A percentile compares a stretch with the other conserved stretches of the same genome.
Evolutionary conservation across 2,888 invertebrate genomes (phyloP).

Genomic region (Diloba caeruleocephala): DNA sequence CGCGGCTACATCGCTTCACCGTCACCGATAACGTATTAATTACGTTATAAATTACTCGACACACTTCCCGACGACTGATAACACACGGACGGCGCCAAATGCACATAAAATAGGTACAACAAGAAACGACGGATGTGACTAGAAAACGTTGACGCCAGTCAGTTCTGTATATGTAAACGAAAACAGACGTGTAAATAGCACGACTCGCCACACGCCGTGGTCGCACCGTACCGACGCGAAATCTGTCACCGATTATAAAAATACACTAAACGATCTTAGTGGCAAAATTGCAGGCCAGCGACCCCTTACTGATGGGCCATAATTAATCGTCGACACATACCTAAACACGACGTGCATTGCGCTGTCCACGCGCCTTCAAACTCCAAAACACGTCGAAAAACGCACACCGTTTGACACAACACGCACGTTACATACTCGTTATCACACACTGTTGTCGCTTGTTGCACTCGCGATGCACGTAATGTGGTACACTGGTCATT

Average conservation of each 20-base stretch:
- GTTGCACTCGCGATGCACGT: conserved; percentile 86
- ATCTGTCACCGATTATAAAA: conserved; percentile 75
- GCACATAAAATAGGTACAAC: conserved; percentile 71
- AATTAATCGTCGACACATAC: conserved; percentile 86
- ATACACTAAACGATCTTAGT: conserved; percentile 72
- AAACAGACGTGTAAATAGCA: conserved; percentile 60
- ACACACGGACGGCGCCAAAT: conserved; percentile 73
- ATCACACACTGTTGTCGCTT: conserved; percentile 87
- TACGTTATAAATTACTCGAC: conserved; percentile 86
- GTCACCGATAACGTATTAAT: conserved; percentile 83
- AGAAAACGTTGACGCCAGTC: conserved; percentile 58
- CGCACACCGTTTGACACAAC: conserved; percentile 83
- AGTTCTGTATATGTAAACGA: conserved; percentile 59
- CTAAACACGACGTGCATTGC: conserved; percentile 86
- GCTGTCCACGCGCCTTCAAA: conserved; percentile 78
- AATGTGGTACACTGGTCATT: conserved; percentile 84
- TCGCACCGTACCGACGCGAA: conserved; percentile 55
- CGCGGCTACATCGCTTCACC: conserved; percentile 60
- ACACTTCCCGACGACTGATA: conserved; percentile 82
- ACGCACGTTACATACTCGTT: conserved; percentile 85
- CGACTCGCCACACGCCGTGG: conserved; percentile 53
- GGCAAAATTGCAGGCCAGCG: conserved; percentile 81
- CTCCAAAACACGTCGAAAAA: conserved; percentile 82
- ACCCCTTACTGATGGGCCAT: conserved; percentile 84
- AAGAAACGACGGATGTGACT: conserved; percentile 68